phyloP scores from a whole-genome alignment of 2,113 vertebrate species.

The Oostethus manadensis region DNA sequence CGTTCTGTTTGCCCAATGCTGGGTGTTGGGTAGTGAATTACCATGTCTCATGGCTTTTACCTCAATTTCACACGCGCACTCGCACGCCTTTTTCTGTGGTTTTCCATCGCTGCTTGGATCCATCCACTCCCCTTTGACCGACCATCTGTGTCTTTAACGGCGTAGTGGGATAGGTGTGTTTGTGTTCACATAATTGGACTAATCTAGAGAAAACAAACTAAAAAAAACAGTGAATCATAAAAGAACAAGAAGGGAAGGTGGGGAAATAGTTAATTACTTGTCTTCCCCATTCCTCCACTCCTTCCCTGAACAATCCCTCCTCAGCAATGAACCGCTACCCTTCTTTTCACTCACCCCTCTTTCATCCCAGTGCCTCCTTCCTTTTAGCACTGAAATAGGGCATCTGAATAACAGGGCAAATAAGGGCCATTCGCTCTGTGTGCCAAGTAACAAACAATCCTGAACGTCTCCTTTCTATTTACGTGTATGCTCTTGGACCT shows the following conservation, averaged over 20 bases:
- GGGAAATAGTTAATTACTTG: constrained; percentile 11
- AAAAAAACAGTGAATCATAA: neutral
- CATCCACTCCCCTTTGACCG: constrained; percentile 49
- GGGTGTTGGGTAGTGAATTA: constrained; percentile 43
- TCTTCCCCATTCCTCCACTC: neutral
- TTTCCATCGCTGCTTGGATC: constrained; percentile 45
- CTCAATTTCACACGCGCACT: constrained; percentile 45
- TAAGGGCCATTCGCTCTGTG: too few relatives aligned
- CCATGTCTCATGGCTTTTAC: constrained; percentile 44
- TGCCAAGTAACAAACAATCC: neutral
- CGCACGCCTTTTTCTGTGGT: constrained; percentile 13
- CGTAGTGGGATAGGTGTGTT: neutral
- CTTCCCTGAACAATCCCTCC: constrained; percentile 3
- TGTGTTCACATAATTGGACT: constrained; percentile 1
- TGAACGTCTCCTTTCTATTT: neutral
- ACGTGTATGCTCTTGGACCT: neutral
- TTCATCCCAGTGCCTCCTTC: neutral
- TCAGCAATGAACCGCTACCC: constrained; percentile 5
- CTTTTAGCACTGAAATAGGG: neutral
- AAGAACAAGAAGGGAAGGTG: neutral
- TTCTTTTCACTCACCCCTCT: neutral
- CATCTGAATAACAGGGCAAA: neutral
- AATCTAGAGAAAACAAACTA: constrained; percentile 38
- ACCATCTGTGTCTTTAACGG: constrained; percentile 58
- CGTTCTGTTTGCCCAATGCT: constrained; percentile 41